Evolutionary conservation across 2,888 invertebrate species (phyloP).

Genomic region (Protophormia terraenovae): DNA sequence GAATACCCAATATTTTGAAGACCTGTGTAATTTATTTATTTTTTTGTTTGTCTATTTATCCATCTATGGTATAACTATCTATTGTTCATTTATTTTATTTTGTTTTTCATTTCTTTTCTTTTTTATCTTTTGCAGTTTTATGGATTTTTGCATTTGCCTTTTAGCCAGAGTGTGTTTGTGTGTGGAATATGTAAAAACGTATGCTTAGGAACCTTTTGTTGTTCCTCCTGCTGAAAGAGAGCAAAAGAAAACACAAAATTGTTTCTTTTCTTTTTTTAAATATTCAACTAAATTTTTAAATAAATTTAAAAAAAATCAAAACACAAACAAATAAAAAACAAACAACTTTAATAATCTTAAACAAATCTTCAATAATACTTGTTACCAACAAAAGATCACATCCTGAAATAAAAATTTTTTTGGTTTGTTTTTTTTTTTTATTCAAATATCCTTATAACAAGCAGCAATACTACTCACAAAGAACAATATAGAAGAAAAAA

Average conservation of each 20-base stretch:
- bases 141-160: constrained; percentile 78
- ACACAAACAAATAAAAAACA: not conserved
- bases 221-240: constrained; percentile 68
- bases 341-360: not conserved
- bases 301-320: not conserved
- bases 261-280: constrained; percentile 57
- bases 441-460: constrained; percentile 21
- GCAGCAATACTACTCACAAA: not conserved
- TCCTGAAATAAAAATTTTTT: constrained; percentile 23
- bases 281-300: no score
- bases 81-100: constrained; percentile 40
- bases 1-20: constrained; percentile 2
- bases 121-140: constrained; percentile 79
- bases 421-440: not conserved
- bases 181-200: constrained; percentile 76
- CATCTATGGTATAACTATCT: not conserved
- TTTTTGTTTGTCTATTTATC: constrained; percentile 63
- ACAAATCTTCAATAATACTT: constrained; percentile 1
- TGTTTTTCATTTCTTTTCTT: constrained; percentile 69
- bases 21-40: not conserved
- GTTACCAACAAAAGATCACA: constrained; percentile 9
- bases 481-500: constrained; percentile 5
- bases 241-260: constrained; percentile 49
- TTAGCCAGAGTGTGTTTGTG: constrained; percentile 57
- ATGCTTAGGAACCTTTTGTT: constrained; percentile 65